Conservation (phyloP, 1,140 invertebrate species). For the Drosophila sturtevanti region DNA sequence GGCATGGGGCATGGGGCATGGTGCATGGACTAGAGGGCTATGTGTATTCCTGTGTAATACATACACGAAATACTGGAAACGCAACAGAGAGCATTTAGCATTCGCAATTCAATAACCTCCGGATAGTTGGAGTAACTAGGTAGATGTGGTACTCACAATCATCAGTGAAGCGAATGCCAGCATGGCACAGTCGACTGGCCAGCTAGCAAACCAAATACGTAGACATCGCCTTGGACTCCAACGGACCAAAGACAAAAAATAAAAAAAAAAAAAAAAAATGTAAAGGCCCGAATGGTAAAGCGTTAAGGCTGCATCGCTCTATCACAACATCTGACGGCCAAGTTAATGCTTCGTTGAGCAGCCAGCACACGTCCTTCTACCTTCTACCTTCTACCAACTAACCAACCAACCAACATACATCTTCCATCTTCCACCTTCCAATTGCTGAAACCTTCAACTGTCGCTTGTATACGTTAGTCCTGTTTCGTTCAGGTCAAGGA, state of each 20-base stretch:
- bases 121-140: background rate
- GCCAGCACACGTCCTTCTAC: conserved; percentile 27
- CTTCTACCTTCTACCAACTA: background rate
- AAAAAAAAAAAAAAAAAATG: conserved; percentile 21
- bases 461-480: conserved; percentile 1
- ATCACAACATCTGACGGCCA: conserved; percentile 60
- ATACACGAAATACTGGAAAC: conserved; percentile 8
- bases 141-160: conserved; percentile 14
- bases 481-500: conserved; percentile 7
- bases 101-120: conserved; percentile 55
- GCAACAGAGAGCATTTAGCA: conserved; percentile 20
- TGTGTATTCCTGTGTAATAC: conserved; percentile 17
- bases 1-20: background rate
- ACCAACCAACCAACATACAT: no score
- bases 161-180: conserved; percentile 13
- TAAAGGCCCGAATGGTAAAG: conserved; percentile 8
- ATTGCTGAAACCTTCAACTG: background rate
- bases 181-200: conserved; percentile 14
- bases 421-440: conserved; percentile 5
- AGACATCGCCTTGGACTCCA: conserved; percentile 22
- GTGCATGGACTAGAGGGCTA: background rate
- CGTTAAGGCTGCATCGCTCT: conserved; percentile 17
- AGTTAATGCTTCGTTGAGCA: conserved; percentile 67
- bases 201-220: conserved; percentile 10
- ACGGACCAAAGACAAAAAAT: conserved; percentile 25